Percentiles rank a stretch among this genome's conserved stretches.
Conservation (phyloP, 1,140 invertebrate genomes). For the Vollenhovia emeryi region DNA sequence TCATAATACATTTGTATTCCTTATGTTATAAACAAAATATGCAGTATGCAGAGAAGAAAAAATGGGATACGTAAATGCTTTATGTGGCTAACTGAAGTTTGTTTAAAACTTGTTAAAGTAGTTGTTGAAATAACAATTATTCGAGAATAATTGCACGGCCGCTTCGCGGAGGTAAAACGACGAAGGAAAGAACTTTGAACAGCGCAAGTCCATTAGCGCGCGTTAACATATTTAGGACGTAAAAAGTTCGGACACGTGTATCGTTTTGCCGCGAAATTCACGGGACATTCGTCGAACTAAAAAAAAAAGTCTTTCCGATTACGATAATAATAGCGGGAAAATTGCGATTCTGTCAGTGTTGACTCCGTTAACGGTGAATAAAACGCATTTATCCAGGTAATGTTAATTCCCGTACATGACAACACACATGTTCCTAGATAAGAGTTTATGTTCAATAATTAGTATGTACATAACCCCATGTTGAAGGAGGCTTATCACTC, state of each 20-base stretch:
- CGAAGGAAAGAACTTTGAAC: not conserved
- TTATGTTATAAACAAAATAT: not conserved
- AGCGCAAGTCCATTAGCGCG: constrained; percentile 31
- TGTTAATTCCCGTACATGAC: constrained; percentile 59
- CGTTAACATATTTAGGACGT: constrained; percentile 16
- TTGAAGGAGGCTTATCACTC: constrained; percentile 57
- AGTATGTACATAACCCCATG: constrained; percentile 54
- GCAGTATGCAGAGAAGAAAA: not conserved
- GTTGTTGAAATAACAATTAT: not conserved
- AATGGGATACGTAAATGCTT: not conserved
- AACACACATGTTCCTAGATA: constrained; percentile 53
- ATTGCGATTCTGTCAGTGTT: not conserved
- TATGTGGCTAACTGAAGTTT: not conserved
- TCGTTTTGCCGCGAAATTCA: constrained; percentile 17
- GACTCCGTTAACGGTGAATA: not conserved
- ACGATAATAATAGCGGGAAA: not conserved
- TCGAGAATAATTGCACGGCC: not conserved
- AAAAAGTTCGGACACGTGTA: not conserved
- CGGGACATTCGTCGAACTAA: constrained; percentile 2
- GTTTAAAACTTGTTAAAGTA: not conserved
- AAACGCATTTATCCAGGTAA: not conserved
- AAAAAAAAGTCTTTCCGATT: not conserved
- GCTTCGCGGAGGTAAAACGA: not conserved
- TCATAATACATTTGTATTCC: not conserved
- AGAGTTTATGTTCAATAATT: constrained; percentile 60